phyloP scores from a whole-genome alignment of 92 coral and sea anemone genomes.

The Desmophyllum pertusum region DNA sequence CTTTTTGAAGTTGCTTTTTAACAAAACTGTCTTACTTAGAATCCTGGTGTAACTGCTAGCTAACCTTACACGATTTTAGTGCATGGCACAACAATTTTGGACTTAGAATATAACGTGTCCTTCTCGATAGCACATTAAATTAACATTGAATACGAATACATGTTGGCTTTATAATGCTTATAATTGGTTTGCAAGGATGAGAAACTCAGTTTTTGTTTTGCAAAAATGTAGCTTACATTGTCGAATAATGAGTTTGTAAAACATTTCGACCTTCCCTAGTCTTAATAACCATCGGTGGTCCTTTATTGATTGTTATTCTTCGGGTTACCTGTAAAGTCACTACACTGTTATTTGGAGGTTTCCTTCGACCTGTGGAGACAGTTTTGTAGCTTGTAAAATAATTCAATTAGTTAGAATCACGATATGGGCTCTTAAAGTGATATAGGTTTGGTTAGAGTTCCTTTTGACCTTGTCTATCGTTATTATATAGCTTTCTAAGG shows the following conservation, averaged over 20 bases:
- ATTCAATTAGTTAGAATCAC: neutral
- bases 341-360: neutral
- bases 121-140: no score
- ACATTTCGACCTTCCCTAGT: neutral
- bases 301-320: no score
- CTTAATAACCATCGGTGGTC: neutral
- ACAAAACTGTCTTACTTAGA: neutral
- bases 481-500: no score
- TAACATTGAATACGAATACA: neutral
- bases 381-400: neutral
- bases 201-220: neutral
- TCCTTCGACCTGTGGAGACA: neutral
- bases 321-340: neutral
- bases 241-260: neutral
- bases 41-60: neutral
- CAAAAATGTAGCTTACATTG: neutral
- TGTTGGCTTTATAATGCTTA: neutral
- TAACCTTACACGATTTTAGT: neutral
- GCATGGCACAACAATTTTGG: neutral
- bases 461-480: neutral
- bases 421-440: neutral
- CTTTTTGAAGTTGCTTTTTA: neutral
- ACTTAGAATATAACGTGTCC: neutral
- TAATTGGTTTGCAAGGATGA: neutral
- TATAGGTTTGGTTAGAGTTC: neutral